A percentile compares a stretch with the other conserved stretches of the same genome.
Conservation (phyloP, 2,113 vertebrate genomes). For the Haplochromis vanheusdeni region DNA sequence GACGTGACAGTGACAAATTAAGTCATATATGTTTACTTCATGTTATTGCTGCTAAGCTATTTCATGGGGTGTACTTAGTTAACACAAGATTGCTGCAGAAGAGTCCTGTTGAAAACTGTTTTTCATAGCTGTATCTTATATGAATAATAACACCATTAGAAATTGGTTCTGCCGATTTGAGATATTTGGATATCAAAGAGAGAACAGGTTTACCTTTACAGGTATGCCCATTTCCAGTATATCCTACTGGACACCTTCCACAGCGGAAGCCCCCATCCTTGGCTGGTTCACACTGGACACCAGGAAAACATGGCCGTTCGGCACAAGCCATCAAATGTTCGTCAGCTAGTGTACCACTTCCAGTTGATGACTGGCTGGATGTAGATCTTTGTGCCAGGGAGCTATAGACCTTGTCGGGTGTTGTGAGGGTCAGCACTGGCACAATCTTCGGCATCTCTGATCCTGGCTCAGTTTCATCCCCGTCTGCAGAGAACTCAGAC, state of each 20-base stretch:
- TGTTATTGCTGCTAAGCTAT: not conserved
- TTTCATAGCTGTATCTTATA: not conserved
- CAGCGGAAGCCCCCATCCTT: constrained; percentile 43
- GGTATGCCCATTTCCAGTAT: constrained; percentile 61
- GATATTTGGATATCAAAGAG: not conserved
- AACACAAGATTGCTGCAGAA: not conserved
- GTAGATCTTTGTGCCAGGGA: not conserved
- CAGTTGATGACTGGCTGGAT: not conserved
- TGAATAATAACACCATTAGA: not conserved
- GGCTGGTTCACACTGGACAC: constrained; percentile 50
- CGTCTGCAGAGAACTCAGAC: constrained; percentile 30
- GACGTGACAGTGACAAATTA: not conserved
- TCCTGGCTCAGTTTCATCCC: not conserved
- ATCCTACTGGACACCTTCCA: constrained; percentile 72
- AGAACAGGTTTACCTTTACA: constrained; percentile 69
- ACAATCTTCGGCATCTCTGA: not conserved
- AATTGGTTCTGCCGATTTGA: not conserved
- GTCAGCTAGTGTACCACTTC: not conserved
- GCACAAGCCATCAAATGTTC: constrained; percentile 13
- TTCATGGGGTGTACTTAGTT: not conserved
- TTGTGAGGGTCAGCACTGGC: not conserved
- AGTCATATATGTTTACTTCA: not conserved
- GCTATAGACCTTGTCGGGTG: not conserved
- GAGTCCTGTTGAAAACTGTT: not conserved
- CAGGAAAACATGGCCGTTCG: constrained; percentile 52